Conservation (phyloP, 2,113 vertebrate genomes). For the Collichthys lucidus region DNA sequence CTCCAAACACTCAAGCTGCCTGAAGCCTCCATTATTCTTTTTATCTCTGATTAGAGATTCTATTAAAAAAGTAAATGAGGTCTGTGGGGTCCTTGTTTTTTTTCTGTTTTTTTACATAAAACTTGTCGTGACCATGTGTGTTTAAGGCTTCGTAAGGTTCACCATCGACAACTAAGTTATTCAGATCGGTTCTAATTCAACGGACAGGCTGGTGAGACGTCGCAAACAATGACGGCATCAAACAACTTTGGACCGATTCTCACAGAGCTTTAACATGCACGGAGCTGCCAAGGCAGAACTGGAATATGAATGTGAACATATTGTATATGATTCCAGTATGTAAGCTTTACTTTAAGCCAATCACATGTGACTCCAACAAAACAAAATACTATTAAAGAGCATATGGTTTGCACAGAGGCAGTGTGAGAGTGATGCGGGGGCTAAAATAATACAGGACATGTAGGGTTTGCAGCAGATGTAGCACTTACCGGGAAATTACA, state of each 20-base stretch:
- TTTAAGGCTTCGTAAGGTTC: conserved; percentile 12
- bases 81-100: conserved; percentile 59
- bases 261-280: not conserved
- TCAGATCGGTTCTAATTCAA: conserved; percentile 29
- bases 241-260: not conserved
- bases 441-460: not conserved
- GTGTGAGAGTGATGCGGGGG: not conserved
- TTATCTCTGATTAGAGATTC: conserved; percentile 75
- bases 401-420: conserved; percentile 3
- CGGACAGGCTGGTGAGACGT: not conserved
- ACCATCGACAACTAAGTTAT: not conserved
- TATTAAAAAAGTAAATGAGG: conserved; percentile 76
- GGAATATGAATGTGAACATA: not conserved
- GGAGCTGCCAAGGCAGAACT: not conserved
- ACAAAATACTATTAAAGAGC: conserved; percentile 1
- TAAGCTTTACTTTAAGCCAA: not conserved
- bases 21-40: conserved; percentile 73
- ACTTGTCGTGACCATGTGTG: conserved; percentile 27
- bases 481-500: conserved; percentile 6
- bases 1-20: conserved; percentile 62
- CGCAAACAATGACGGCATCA: not conserved
- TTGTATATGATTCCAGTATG: not conserved
- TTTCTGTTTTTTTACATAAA: conserved; percentile 1
- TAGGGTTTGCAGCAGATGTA: conserved; percentile 16
- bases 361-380: not conserved